Evolutionary conservation across 1,140 invertebrate genomes (phyloP), one percentile per base, ranked within the genome.

Genomic region (Linepithema humile): DNA sequence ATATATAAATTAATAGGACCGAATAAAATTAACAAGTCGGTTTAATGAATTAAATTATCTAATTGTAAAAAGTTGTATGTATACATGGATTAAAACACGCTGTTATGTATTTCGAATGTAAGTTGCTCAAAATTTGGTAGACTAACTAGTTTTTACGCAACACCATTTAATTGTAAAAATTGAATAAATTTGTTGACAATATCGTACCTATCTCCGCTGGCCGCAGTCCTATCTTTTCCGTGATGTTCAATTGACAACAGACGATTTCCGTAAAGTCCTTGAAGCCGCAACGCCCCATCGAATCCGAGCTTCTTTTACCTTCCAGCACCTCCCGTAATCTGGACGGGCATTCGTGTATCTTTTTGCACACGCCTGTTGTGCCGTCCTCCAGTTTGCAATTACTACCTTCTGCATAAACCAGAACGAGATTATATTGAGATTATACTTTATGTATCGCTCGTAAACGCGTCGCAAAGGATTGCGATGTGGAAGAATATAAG

Each of bases 241-340:
- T 40, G 15, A 86, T 29, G 38, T 88, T 83, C 6, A 83, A 0
- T 0, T 89, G 91, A 64, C 93, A 94, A 40, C 93, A 94, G 53
- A 94, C 93, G 15, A 94, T 92, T 82, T 94, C 93, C 0, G 86
- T 75, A 0, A 82, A 75, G 7, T 82, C 74, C 1, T 82, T 40
- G 26, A 93, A 94, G 0, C 92, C 90, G 26, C 93, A 94, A n/a
- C 92, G 89, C 2, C 84, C 90, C 10, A 55, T 74, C 0, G 89
- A 86, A 1, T 69, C 60, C 1, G 84, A 48, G 7, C 35, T 70
- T 29, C 92, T 89, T 78, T 20, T 89, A 35, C 93, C 90, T 35
- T 87, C 43, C 2, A 69, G 40, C 0, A 90, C 91, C 45, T 94
- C 92, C 0, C 69, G 82, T 3, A 94, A 6, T 15, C 88, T 88